Conservation (phyloP, 2,888 invertebrate species). For the Allophyes oxyacanthae region DNA sequence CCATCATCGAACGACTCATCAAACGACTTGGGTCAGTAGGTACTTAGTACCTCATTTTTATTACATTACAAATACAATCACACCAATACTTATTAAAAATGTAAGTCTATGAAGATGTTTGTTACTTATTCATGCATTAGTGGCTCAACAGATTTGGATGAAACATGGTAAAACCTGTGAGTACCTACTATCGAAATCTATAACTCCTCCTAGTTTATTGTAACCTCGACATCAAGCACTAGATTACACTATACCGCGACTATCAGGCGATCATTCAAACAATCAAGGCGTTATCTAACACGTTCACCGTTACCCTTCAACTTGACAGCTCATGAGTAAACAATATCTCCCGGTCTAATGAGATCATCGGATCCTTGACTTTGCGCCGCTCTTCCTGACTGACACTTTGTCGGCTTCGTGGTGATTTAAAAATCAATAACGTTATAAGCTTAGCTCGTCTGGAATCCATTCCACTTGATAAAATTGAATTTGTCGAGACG, state of each 20-base stretch:
- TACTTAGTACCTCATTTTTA: conserved; percentile 44
- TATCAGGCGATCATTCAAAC: conserved; percentile 36
- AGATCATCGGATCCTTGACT: conserved; percentile 83
- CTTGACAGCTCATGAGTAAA: conserved; percentile 69
- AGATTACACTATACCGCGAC: conserved; percentile 4
- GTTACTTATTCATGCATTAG: no score
- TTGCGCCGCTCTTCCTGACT: conserved; percentile 65
- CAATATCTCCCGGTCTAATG: conserved; percentile 70
- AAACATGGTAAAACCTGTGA: no score
- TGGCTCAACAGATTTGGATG: no score
- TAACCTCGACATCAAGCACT: not conserved
- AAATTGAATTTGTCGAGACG: conserved; percentile 36
- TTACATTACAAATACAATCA: no score
- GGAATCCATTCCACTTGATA: conserved; percentile 26
- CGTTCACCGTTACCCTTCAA: conserved; percentile 68
- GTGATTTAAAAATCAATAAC: conserved; percentile 73
- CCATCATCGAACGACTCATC: conserved; percentile 96
- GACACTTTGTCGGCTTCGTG: conserved; percentile 73
- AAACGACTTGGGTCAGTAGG: conserved; percentile 91
- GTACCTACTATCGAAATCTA: no score
- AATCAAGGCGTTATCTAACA: conserved; percentile 31
- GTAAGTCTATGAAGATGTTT: no score
- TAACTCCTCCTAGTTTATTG: no score
- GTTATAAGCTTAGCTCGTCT: conserved; percentile 47
- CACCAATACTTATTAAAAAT: no score